phyloP scores from a whole-genome alignment of 2,113 vertebrate species.

The Oryzias curvinotus region DNA sequence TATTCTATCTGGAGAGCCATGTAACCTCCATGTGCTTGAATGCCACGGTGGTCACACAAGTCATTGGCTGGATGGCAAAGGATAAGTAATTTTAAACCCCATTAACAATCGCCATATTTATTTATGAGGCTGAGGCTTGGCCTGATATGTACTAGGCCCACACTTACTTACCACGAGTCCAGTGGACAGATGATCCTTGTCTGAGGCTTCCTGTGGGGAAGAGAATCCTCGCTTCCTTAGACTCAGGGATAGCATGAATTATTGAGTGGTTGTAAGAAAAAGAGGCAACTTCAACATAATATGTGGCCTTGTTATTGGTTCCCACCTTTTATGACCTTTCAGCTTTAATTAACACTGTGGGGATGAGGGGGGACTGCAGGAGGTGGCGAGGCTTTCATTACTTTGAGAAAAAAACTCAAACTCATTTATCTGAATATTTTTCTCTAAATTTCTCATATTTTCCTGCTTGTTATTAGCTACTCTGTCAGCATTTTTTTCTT shows the following conservation, averaged over 20 bases:
- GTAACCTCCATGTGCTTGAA: slow-evolving; percentile 58
- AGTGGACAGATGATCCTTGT: slow-evolving; percentile 72
- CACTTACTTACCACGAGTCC: slow-evolving; percentile 69
- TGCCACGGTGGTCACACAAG: slow-evolving; percentile 73
- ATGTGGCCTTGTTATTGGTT: slow-evolving; percentile 80
- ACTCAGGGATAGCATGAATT: slow-evolving; percentile 73
- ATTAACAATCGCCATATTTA: slow-evolving; percentile 84
- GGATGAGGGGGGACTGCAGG: slow-evolving; percentile 21
- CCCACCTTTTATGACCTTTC: slow-evolving; percentile 83
- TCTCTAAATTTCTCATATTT: slow-evolving; percentile 19
- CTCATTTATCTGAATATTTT: slow-evolving; percentile 4
- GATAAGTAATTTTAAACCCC: slow-evolving; percentile 82
- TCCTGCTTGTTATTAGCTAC: not conserved
- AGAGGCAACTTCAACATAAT: slow-evolving; percentile 75
- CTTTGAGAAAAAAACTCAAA: no score
- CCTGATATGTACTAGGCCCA: slow-evolving; percentile 68
- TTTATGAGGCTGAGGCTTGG: slow-evolving; percentile 73
- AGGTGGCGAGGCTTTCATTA: no score
- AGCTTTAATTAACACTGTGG: slow-evolving; percentile 79
- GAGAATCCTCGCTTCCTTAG: slow-evolving; percentile 68
- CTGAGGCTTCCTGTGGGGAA: slow-evolving; percentile 67
- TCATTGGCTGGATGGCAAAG: slow-evolving; percentile 65
- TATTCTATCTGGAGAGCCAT: slow-evolving; percentile 65
- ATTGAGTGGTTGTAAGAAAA: slow-evolving; percentile 75
- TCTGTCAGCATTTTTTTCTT: no score